Evolutionary conservation across 2,888 invertebrate genomes (phyloP), one percentile per base, ranked within the genome.

Genomic region (Eudemis profundana): DNA sequence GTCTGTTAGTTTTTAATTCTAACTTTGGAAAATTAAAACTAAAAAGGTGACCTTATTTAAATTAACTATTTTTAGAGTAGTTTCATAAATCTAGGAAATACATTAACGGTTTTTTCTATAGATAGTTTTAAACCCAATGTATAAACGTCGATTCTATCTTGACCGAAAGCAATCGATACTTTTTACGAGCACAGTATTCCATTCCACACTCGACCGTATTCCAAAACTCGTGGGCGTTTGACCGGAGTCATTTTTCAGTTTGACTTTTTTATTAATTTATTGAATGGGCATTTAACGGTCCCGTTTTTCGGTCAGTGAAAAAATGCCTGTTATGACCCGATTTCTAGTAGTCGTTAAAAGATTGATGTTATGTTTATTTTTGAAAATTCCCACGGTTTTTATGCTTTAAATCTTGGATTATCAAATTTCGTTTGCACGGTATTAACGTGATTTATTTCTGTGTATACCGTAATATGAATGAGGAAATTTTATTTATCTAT

Each of bases 191-290:
- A 64, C 70, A 64, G 66, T 54, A 47, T 57, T 42, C 54, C 61
- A 47, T 57, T 42, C 54, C 61, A 47, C 66, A 69, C 56, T 57
- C 46, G 54, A 42, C 66, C 67, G 67, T 79, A 78, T 81, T 83
- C 78, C 70, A 50, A 50, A 61, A 62, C 60, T 67, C 68, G 81
- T 82, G 77, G 82, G 80, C 69, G 76, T 75, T 72, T 73, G 67
- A 73, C 70, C 68, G 44, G 68, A 72, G 70, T 69, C 70, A 72
- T 78, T 78, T 79, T 78, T 78, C 72, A 73, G 74, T 60, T 56
- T 62, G 71, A 73, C 72, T 68, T 71, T 69, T 73, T 73, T 75
- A 76, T 74, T 71, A 73, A 76, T 73, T 70, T 77, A 72, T 76
- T 71, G 70, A 72, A 65, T 65, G 53, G 67, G 65, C 61, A 70